A percentile compares a stretch with the other conserved stretches of the same genome.
These are phyloP conservation scores for Delia radicum DNA, from an alignment of 1,140 invertebrate species.

Conservation along the genomic window DNA sequence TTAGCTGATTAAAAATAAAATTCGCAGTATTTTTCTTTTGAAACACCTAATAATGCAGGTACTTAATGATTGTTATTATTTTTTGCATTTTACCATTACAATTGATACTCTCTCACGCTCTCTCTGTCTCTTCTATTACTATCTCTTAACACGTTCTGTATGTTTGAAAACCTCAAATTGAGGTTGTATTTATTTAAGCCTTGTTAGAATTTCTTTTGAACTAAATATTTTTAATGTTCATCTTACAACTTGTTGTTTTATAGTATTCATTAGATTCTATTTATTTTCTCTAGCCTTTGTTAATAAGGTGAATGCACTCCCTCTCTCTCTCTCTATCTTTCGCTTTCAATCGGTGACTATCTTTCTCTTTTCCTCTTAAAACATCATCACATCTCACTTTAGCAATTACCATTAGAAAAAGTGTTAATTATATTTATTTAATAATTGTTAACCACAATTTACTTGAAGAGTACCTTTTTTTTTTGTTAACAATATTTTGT, in stretches of 20 bases:
- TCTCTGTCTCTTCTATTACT: not conserved
- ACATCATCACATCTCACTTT: not conserved
- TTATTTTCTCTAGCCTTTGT: not conserved
- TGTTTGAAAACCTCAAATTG: too few relatives aligned
- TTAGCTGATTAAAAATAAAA: too few relatives aligned
- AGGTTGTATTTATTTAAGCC: not conserved
- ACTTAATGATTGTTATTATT: not conserved
- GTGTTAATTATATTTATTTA: not conserved
- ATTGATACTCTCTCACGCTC: not conserved
- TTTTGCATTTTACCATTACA: not conserved
- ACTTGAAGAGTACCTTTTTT: not conserved
- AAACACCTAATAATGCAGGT: not conserved
- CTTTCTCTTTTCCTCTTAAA: not conserved
- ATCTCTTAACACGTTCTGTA: too few relatives aligned
- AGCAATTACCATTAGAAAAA: not conserved
- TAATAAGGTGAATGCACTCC: not conserved
- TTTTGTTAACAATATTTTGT: not conserved
- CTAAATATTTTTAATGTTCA: not conserved
- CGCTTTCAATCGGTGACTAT: not conserved
- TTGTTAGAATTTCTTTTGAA: not conserved
- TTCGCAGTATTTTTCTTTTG: too few relatives aligned
- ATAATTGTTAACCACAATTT: not conserved
- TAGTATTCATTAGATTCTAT: not conserved
- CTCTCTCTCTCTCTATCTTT: not conserved
- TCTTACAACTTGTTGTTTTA: not conserved